These are phyloP conservation scores for Molossus alvarezi DNA, from an alignment of 2,797 vertebrate species.

Conservation along the genomic window DNA sequence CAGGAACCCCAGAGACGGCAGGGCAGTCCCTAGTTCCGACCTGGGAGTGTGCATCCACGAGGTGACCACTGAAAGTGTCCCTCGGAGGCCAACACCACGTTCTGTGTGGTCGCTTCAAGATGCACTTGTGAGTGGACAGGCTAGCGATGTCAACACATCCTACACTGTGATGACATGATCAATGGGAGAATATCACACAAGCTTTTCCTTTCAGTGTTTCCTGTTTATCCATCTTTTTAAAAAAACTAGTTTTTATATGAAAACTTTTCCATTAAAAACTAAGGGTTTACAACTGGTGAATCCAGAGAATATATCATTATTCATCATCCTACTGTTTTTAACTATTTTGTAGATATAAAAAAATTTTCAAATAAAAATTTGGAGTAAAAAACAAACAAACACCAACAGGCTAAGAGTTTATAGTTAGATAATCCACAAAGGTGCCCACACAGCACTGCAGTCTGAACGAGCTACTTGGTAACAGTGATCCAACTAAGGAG, in stretches of 20 bases:
- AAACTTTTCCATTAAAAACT: background rate
- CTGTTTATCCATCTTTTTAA: background rate
- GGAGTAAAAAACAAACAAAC: background rate
- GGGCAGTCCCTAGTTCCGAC: background rate
- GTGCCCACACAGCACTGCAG: fast-evolving
- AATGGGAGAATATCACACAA: background rate
- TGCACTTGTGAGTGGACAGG: background rate
- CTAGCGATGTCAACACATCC: fast-evolving
- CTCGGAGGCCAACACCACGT: fast-evolving
- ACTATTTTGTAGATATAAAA: background rate
- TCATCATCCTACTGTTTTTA: background rate
- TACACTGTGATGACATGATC: background rate
- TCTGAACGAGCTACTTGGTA: background rate
- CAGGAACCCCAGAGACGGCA: background rate
- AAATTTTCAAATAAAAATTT: background rate
- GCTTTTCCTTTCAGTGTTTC: background rate
- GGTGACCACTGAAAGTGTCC: fast-evolving
- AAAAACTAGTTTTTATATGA: background rate
- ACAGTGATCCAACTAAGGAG: background rate
- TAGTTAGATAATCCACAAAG: background rate
- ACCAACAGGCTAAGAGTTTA: background rate
- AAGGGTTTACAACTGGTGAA: background rate
- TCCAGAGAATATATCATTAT: background rate
- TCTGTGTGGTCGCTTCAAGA: background rate
- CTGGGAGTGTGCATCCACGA: fast-evolving